Conservation (phyloP, 2,797 vertebrate species). For the Pitangus sulphuratus region DNA sequence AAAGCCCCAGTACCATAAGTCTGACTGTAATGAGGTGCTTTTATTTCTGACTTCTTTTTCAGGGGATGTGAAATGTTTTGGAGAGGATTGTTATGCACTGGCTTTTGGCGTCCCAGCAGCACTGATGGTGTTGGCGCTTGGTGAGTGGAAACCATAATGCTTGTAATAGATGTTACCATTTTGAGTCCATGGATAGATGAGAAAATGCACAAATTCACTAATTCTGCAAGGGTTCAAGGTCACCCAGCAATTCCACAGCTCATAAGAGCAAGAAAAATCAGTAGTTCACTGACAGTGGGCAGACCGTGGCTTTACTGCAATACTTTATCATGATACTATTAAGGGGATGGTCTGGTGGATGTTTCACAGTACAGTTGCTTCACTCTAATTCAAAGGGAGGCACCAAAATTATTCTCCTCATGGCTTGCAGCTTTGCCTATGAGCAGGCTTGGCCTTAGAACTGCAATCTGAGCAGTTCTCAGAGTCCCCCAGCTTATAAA, state of each 20-base stretch:
- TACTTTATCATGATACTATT: background rate
- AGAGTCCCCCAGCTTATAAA: background rate
- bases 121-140: constrained; percentile 90
- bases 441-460: background rate
- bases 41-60: constrained; percentile 49
- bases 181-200: background rate
- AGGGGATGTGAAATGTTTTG: constrained; percentile 95
- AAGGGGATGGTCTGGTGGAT: background rate
- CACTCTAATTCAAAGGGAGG: background rate
- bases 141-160: constrained; percentile 77
- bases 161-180: background rate
- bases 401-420: background rate
- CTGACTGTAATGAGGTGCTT: constrained; percentile 29
- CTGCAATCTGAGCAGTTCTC: background rate
- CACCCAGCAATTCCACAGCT: background rate
- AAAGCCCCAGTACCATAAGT: background rate
- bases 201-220: background rate
- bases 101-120: constrained; percentile 93
- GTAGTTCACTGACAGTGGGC: background rate
- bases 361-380: background rate
- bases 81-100: constrained; percentile 91
- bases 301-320: background rate
- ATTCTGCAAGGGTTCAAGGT: background rate
- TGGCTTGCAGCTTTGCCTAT: background rate
- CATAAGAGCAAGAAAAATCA: background rate